phyloP scores from a whole-genome alignment of 2,113 vertebrate genomes.

The Junco hyemalis region DNA sequence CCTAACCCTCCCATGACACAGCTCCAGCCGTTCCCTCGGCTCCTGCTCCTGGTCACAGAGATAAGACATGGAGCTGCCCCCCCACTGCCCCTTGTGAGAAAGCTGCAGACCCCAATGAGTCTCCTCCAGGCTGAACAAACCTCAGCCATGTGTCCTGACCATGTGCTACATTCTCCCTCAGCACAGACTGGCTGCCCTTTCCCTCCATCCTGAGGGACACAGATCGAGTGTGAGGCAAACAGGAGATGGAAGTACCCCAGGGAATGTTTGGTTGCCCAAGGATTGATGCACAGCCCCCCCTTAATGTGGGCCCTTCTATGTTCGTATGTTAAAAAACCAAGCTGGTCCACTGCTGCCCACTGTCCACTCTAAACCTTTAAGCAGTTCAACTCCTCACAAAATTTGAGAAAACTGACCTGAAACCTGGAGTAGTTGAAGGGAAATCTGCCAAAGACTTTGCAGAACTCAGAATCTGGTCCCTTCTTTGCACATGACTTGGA shows the following conservation, averaged over 20 bases:
- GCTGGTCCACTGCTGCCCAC: not conserved
- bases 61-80: not conserved
- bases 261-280: not conserved
- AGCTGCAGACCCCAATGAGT: not conserved
- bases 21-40: not conserved
- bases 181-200: too few species aligned
- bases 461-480: not conserved
- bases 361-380: not conserved
- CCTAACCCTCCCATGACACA: not conserved
- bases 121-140: not conserved
- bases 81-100: not conserved
- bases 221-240: not conserved
- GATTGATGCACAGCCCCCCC: not conserved
- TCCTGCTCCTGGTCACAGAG: not conserved
- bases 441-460: not conserved
- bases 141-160: not conserved
- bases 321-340: rapidly evolving
- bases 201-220: not conserved
- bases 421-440: not conserved
- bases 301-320: not conserved
- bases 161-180: not conserved
- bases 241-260: not conserved
- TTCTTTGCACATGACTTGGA: not conserved
- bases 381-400: not conserved
- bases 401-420: not conserved